These are phyloP conservation scores for Limonius californicus DNA, from an alignment of 1,140 invertebrate genomes.

Conservation along the genomic window DNA sequence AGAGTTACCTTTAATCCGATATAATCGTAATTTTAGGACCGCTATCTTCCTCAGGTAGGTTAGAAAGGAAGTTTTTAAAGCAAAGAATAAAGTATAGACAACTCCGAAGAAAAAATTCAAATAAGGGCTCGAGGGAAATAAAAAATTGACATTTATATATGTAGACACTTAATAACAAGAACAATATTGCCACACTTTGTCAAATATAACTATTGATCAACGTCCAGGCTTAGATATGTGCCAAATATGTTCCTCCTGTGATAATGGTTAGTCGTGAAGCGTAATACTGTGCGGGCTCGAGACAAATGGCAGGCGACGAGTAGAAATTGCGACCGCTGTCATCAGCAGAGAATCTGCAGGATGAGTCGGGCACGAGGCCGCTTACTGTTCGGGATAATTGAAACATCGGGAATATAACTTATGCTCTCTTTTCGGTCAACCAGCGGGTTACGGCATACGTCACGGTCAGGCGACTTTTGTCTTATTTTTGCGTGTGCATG, in stretches of 20 bases:
- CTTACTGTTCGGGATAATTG: slow-evolving; percentile 4
- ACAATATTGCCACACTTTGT: not conserved
- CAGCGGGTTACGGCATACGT: not conserved
- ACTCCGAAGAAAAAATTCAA: no score
- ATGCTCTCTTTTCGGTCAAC: not conserved
- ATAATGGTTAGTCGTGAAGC: slow-evolving; percentile 17
- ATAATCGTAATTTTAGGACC: no score
- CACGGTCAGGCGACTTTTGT: not conserved
- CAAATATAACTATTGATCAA: slow-evolving; percentile 18
- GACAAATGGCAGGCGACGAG: slow-evolving; percentile 17
- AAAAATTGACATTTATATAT: not conserved
- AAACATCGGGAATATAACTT: slow-evolving; percentile 8
- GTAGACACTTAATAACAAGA: not conserved
- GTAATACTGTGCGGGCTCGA: slow-evolving; percentile 9
- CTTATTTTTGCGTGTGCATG: slow-evolving; percentile 7
- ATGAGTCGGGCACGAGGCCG: slow-evolving; percentile 1
- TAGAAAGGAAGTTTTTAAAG: no score
- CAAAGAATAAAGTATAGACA: no score
- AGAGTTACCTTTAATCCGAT: no score
- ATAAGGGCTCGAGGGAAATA: not conserved
- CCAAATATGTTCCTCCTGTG: slow-evolving; percentile 17
- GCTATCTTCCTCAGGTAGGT: no score
- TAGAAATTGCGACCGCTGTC: slow-evolving; percentile 17
- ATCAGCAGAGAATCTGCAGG: slow-evolving; percentile 1
- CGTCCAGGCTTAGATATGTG: slow-evolving; percentile 14